A percentile compares a stretch with the other conserved stretches of the same genome.
phyloP scores from a whole-genome alignment of 2,797 vertebrate species.

The Coilia nasus region DNA sequence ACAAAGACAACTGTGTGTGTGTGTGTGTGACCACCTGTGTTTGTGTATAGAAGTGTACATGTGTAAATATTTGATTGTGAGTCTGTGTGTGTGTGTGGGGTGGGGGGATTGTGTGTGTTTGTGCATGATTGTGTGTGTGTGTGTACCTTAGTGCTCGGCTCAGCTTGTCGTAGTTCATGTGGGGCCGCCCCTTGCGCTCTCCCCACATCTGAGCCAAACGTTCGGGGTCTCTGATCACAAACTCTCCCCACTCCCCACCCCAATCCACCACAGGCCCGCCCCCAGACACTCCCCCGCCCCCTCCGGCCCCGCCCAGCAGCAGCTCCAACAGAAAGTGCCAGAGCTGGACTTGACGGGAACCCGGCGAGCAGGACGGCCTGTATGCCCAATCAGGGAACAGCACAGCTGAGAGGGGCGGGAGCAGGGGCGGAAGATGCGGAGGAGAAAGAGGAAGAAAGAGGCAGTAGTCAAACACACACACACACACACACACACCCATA shows the following conservation, averaged over 20 bases:
- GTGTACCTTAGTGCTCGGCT: slow-evolving; percentile 78
- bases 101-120: too few species aligned
- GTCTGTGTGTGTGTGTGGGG: too few species aligned
- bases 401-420: slow-evolving; percentile 58
- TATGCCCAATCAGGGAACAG: slow-evolving; percentile 81
- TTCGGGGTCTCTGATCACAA: slow-evolving; percentile 62
- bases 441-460: slow-evolving; percentile 28
- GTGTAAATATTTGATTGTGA: too few species aligned
- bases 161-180: slow-evolving; percentile 85
- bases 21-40: neutral
- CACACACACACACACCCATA: neutral
- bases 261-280: slow-evolving; percentile 42
- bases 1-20: neutral
- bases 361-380: slow-evolving; percentile 76
- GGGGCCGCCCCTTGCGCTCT: slow-evolving; percentile 61
- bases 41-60: too few species aligned
- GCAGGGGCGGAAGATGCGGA: slow-evolving; percentile 10
- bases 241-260: slow-evolving; percentile 62
- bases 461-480: neutral
- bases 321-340: slow-evolving; percentile 65
- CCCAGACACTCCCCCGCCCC: slow-evolving; percentile 10
- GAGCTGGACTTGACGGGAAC: slow-evolving; percentile 71
- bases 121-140: too few species aligned
- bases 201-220: slow-evolving; percentile 60
- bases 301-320: slow-evolving; percentile 46